Evolutionary conservation across 2,113 vertebrate genomes (phyloP), one percentile per base, ranked within the genome.

Genomic region (Origma solitaria): DNA sequence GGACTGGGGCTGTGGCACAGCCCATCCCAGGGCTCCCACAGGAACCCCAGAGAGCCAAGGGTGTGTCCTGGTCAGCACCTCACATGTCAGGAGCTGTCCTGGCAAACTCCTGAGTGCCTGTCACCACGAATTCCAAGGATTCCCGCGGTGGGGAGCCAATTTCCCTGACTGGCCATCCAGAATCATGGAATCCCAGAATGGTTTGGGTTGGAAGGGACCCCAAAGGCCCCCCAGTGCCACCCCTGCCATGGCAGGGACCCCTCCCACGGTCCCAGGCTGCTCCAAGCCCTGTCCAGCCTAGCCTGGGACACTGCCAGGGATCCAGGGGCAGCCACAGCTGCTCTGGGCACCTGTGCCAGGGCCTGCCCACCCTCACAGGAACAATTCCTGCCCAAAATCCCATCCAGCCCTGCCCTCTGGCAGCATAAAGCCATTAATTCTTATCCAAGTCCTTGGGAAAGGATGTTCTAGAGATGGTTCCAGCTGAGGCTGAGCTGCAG

Each of bases 191-290:
- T 45, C 44, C 44, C 44, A 20, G 44, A 18, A 30, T 27, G 44
- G 7, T 18, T 58, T 79, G 66, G 50, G 58, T 40, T 16, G n/a
- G 54, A 6, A 60, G 1, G 16, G 60, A 47, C 0, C 38, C 0
- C 0, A 72, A 22, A 79, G 0, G 18, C 4, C 49, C 0, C 0
- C 30, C 40, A 13, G 14, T 18, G 1, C 10, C 47, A 25, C 13
- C 47, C 54, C 25, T 47, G 62, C 47, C 40, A 4, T 7, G 27
- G 9, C 81, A 85, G 51, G 58, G n/a, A 58, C 38, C 18, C 58
- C 81, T 79, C 2, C 58, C 65, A n/a, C 44, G 38, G 13, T 7
- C 44, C 56, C 87, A 75, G 53, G 9, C 6, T 33, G 51, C 38
- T 72, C 65, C 38, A 7, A 80, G 17, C 35, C 69, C 61, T 22